A percentile compares a stretch with the other conserved stretches of the same genome.
Conservation (phyloP, 2,888 invertebrate species). For the Philaethria dido region DNA sequence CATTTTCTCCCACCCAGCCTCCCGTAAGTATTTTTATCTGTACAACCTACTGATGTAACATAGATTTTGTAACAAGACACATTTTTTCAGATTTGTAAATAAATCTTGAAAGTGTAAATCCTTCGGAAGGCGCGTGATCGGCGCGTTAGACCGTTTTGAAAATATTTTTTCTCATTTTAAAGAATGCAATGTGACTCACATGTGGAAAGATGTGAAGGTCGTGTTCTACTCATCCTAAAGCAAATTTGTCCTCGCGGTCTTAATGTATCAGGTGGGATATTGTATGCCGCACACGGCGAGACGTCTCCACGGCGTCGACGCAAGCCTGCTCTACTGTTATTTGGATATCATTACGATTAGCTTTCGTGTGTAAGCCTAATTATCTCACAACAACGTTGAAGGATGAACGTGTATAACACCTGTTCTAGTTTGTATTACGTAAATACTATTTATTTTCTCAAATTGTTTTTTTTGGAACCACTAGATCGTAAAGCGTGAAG, state of each 20-base stretch:
- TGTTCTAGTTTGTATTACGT: constrained; percentile 33
- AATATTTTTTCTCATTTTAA: constrained; percentile 46
- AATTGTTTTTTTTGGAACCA: constrained; percentile 18
- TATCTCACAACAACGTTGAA: constrained; percentile 29
- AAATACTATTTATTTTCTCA: constrained; percentile 24
- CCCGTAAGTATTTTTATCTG: constrained; percentile 30
- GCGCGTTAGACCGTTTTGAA: constrained; percentile 48
- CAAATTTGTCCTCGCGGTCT: constrained; percentile 68
- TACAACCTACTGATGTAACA: neutral
- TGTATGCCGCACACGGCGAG: constrained; percentile 55
- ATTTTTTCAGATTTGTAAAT: constrained; percentile 36
- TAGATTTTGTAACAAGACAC: constrained; percentile 11
- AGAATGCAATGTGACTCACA: constrained; percentile 49
- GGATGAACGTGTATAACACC: constrained; percentile 18
- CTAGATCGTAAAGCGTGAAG: constrained; percentile 20
- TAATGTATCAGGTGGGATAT: constrained; percentile 66
- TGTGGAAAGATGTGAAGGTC: constrained; percentile 51
- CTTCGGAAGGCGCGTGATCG: constrained; percentile 48
- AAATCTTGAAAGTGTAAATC: constrained; percentile 42
- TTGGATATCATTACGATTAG: constrained; percentile 33
- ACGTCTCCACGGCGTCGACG: constrained; percentile 29
- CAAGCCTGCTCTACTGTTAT: constrained; percentile 25
- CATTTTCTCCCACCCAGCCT: neutral
- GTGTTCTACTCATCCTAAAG: constrained; percentile 50
- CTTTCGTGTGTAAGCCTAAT: constrained; percentile 35